phyloP scores from a whole-genome alignment of 2,888 invertebrate genomes.

The Melitaea athalia region DNA sequence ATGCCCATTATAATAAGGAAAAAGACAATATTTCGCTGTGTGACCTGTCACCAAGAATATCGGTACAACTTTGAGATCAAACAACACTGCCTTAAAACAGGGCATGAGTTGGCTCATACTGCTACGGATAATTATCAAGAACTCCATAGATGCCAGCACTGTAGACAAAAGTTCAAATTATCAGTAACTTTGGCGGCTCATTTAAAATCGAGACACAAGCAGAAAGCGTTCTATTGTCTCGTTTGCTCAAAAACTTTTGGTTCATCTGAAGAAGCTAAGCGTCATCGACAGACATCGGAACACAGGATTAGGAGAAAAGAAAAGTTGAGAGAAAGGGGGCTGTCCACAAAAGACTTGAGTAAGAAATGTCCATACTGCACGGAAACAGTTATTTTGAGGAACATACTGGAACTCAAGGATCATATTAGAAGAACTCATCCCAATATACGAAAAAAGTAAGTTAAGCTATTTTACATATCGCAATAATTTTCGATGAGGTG shows the following conservation, averaged over 20 bases:
- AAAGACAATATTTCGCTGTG: slow-evolving; percentile 84
- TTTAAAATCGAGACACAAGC: slow-evolving; percentile 83
- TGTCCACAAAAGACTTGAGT: slow-evolving; percentile 61
- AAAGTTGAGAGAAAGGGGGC: slow-evolving; percentile 62
- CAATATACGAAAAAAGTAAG: slow-evolving; percentile 84
- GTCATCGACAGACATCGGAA: slow-evolving; percentile 84
- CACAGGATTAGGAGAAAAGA: slow-evolving; percentile 84
- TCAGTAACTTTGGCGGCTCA: slow-evolving; percentile 86
- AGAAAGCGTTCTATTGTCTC: slow-evolving; percentile 85
- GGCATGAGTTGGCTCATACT: slow-evolving; percentile 75
- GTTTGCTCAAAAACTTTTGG: slow-evolving; percentile 85
- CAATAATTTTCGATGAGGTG: too few relatives aligned
- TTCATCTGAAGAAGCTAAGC: slow-evolving; percentile 82
- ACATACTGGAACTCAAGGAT: slow-evolving; percentile 81
- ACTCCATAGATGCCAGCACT: slow-evolving; percentile 83
- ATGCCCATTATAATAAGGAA: slow-evolving; percentile 90
- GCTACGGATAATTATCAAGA: slow-evolving; percentile 86
- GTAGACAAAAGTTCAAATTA: slow-evolving; percentile 83
- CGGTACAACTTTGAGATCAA: slow-evolving; percentile 89
- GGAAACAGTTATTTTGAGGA: slow-evolving; percentile 68
- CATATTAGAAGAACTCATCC: slow-evolving; percentile 85
- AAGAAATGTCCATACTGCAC: slow-evolving; percentile 85
- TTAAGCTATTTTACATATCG: slow-evolving; percentile 32
- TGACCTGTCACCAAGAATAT: slow-evolving; percentile 86
- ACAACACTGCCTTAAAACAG: slow-evolving; percentile 79